Base-by-base conservation (phyloP, 2,888 invertebrate genomes). In the Sminthurinus aureus region DNA sequence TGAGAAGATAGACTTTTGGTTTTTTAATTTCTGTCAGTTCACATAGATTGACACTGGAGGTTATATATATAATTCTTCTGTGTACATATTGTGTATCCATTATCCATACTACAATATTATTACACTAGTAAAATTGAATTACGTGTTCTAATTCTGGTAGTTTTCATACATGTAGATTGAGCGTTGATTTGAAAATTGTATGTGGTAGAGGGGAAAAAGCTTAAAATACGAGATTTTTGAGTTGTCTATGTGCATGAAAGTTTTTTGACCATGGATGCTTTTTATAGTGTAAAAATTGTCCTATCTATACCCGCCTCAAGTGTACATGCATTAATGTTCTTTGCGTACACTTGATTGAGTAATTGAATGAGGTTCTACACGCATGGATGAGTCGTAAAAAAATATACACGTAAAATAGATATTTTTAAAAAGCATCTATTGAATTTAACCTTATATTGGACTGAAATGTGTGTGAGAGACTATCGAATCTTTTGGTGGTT, bases 301-400 rank as follows among this genome's bases (percentile, higher is more conserved):
- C 38, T 58, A 13, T 24, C 24, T 73, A 26, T 69, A 20, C 58
- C 38, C 38, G 38, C 38, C 38, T 38, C 38, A 38, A 50, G 71
- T 80, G 71, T 52, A 71, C 67, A 69, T 80, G 38, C 6, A 38
- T 1, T 38, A 38, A 38, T 81, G 66, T 26, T 38, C 74, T 38
- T 26, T 74, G 52, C 74, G 75, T 81, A 38, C 81, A 64, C 38
- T 74, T 81, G 81, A 81, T 81, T 81, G 81, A 81, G 81, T 81
- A 81, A 81, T 81, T 75, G 81, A 75, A 75, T 64, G 74, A 81
- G 81, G 87, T 86, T 87, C 83, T 84, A 83, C 85, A 84, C 87
- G 84, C 84, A 79, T 84, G 83, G 84, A 84, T 87, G 85, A 85
- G 85, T 85, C 83, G 87, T 82, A 79, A 82, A 85, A 84, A 71